Percentiles rank a stretch among this genome's conserved stretches.
Evolutionary conservation across 2,797 vertebrate genomes (phyloP).

Genomic region (Sebastes trivittatus): DNA sequence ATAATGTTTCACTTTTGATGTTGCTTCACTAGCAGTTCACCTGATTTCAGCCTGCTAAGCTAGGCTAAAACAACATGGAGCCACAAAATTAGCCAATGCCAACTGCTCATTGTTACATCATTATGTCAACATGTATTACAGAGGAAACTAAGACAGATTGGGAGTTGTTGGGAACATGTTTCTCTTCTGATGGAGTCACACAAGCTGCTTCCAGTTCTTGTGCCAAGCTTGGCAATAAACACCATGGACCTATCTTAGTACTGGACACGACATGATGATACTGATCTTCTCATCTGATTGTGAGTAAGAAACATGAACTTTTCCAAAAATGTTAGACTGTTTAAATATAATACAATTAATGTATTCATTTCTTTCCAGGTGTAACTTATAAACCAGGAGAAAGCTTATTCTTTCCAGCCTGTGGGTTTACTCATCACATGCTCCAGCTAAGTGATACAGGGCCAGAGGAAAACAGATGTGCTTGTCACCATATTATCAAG

Average conservation of each 20-base stretch:
- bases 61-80: neutral
- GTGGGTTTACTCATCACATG: constrained; percentile 11
- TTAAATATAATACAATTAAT: neutral
- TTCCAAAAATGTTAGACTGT: neutral
- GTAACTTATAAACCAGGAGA: neutral
- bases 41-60: neutral
- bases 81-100: neutral
- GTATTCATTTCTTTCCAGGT: neutral
- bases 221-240: neutral
- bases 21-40: neutral
- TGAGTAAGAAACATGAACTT: neutral
- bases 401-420: neutral
- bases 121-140: neutral
- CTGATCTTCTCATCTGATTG: neutral
- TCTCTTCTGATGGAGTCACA: neutral
- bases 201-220: neutral
- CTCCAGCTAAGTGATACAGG: constrained; percentile 33
- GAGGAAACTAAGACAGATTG: neutral
- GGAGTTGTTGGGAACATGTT: neutral
- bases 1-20: neutral
- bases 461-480: constrained; percentile 59
- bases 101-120: neutral
- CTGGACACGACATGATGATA: neutral
- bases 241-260: neutral
- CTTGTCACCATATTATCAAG: constrained; percentile 51